Evolutionary conservation across 1,140 invertebrate species (phyloP).

Genomic region (Drosophila rufa): DNA sequence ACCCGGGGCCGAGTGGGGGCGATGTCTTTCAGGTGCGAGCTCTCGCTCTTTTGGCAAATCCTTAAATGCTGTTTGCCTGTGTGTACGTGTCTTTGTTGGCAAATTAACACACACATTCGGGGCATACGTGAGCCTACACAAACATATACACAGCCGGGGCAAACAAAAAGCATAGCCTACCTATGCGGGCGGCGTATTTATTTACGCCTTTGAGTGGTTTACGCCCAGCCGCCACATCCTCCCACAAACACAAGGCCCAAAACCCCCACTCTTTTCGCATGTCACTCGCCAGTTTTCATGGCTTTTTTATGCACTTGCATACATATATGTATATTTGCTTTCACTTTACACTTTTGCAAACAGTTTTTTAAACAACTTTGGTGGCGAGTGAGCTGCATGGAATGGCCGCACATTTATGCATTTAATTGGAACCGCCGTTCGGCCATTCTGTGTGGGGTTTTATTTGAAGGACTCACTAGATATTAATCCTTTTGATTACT

Average conservation of each 20-base stretch:
- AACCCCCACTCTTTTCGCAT: conserved; percentile 11
- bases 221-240: conserved; percentile 30
- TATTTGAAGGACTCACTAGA: background rate
- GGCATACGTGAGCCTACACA: conserved; percentile 65
- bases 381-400: conserved; percentile 23
- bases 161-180: conserved; percentile 72
- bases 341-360: conserved; percentile 55
- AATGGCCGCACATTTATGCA: conserved; percentile 42
- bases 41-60: conserved; percentile 62
- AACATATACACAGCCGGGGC: conserved; percentile 67
- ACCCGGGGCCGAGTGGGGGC: background rate
- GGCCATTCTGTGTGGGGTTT: background rate
- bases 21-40: conserved; percentile 65
- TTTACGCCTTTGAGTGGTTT: conserved; percentile 77
- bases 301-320: conserved; percentile 47
- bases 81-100: conserved; percentile 78
- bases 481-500: background rate
- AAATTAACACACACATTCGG: conserved; percentile 75
- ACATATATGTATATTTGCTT: conserved; percentile 31
- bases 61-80: conserved; percentile 79
- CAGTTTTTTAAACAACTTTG: conserved; percentile 48
- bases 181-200: conserved; percentile 74
- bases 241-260: background rate
- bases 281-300: conserved; percentile 42
- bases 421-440: conserved; percentile 30